Base-by-base conservation (phyloP, 2,113 vertebrate genomes). In the Laticauda colubrina region DNA sequence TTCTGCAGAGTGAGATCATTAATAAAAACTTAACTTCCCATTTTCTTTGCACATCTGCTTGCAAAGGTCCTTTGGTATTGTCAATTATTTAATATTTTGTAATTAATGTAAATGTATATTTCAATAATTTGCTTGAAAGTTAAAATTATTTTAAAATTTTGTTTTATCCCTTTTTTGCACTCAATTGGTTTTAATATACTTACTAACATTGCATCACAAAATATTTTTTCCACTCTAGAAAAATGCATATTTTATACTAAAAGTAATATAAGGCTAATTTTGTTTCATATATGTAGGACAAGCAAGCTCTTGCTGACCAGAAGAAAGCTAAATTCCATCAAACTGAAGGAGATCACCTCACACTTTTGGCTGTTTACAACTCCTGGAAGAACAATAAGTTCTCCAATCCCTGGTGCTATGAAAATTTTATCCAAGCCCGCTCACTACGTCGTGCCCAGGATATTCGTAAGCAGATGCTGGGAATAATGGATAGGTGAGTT, bases 371-470 rank as follows among this genome's bases (percentile, higher is more conserved):
- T 0, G 99, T 99, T n/a, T 99, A 99, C 97, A 99, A 99, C 95
- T 99, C 99, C 85, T 99, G 99, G 99, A 99, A 99, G 96, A 99
- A 99, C 93, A 99, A 99, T 94, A 99, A 99, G 94, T 99, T 99
- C 96, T 99, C 99, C 93, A 99, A 99, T 95, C 99, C 99, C 2
- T 99, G 99, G 99, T 99, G 99, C 96, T 99, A 99, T 1, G 99
- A 99, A 94, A 99, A 99, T 87, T 99, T 99, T 69, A 99, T 99
- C 96, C 99, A 99, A 97, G 99, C 99, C 1, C 98, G 99, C 12
- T 99, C 99, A 9, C 97, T 99, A 48, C 98, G 98, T 53, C 96
- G 99, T 81, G 99, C 98, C 0, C 99, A 99, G 96, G 99, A 99
- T 95, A 99, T 99, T 95, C 99, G 99, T 95, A 99, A 99, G 93